phyloP scores from a whole-genome alignment of 2,113 vertebrate species.

The Panthera tigris region DNA sequence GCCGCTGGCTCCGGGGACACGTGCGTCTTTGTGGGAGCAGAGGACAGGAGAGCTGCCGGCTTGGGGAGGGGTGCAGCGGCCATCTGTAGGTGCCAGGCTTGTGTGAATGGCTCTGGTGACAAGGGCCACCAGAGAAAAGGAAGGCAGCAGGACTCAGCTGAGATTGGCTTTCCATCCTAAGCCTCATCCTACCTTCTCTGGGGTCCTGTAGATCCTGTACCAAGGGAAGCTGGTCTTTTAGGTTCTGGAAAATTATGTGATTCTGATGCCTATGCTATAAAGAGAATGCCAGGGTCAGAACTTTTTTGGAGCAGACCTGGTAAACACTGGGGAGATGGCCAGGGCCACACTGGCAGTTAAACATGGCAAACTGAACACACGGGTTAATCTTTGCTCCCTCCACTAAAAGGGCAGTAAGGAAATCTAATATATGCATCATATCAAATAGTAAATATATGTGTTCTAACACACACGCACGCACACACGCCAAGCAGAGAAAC shows the following conservation, averaged over 20 bases:
- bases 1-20: not conserved
- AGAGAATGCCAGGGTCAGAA: not conserved
- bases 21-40: not conserved
- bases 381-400: not conserved
- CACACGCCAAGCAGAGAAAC: not conserved
- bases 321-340: not conserved
- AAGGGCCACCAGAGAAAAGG: not conserved
- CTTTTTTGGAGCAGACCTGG: not conserved
- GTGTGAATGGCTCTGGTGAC: not conserved
- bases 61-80: rapidly evolving
- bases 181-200: not conserved
- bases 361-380: not conserved
- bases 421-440: not conserved
- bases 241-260: not conserved
- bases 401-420: not conserved
- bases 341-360: not conserved
- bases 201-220: not conserved
- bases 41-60: not conserved
- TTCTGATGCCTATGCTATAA: not conserved
- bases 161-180: not conserved
- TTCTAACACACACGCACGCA: not conserved
- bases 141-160: rapidly evolving
- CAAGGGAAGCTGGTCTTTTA: not conserved
- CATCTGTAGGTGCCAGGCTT: not conserved
- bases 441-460: not conserved